Percentiles rank a stretch among this genome's conserved stretches.
These are phyloP conservation scores for Monopterus albus DNA, from an alignment of 2,113 vertebrate species.

Conservation along the genomic window DNA sequence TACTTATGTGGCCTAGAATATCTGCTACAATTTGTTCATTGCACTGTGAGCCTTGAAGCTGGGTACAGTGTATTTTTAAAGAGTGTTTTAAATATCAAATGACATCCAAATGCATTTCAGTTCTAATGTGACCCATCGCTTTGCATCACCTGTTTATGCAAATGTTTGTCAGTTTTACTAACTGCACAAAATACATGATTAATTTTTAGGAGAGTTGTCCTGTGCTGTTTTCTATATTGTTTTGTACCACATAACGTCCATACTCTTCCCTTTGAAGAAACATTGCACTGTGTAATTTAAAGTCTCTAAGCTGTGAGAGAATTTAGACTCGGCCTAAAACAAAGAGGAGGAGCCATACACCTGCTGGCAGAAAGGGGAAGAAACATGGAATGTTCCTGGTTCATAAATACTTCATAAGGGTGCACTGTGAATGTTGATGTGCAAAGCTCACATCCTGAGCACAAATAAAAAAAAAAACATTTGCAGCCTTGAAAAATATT, in stretches of 20 bases:
- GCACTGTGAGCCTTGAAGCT: constrained; percentile 5
- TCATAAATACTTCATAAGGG: constrained; percentile 80
- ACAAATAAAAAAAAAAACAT: constrained; percentile 53
- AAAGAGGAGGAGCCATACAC: constrained; percentile 1
- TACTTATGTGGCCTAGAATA: constrained; percentile 31
- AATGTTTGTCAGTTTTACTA: not conserved
- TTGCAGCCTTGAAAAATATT: constrained; percentile 34
- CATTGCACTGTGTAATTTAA: not conserved
- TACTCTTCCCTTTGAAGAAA: not conserved
- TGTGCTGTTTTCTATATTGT: not conserved
- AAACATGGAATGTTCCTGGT: constrained; percentile 54
- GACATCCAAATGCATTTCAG: not conserved
- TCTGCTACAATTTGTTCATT: constrained; percentile 38
- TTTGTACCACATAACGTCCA: not conserved
- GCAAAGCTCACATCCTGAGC: constrained; percentile 44
- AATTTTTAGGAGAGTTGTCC: not conserved
- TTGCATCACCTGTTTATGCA: not conserved
- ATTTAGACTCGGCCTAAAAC: constrained; percentile 5
- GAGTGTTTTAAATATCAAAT: constrained; percentile 5
- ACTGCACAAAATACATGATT: not conserved
- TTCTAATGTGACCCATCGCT: not conserved
- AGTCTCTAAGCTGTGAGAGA: not conserved
- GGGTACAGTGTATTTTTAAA: not conserved
- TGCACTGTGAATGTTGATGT: constrained; percentile 74
- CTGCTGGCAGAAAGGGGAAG: constrained; percentile 26